A percentile compares a stretch with the other conserved stretches of the same genome.
Conservation (phyloP, 2,888 invertebrate genomes). For the Hirtodrosophila histrioides region DNA sequence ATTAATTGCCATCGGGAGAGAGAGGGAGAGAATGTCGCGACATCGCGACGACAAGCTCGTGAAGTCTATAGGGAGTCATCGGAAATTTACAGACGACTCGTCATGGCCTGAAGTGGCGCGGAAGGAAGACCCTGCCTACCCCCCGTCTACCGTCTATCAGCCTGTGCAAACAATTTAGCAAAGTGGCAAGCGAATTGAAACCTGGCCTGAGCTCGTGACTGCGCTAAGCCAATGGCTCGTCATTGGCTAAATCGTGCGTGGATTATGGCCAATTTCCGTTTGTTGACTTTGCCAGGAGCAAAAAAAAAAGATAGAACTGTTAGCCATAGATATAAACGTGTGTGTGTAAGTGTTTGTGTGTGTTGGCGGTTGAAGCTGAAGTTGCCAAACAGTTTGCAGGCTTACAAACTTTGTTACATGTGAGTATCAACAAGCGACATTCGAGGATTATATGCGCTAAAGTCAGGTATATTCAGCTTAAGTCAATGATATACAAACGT, state of each 20-base stretch:
- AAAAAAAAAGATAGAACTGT: slow-evolving; percentile 22
- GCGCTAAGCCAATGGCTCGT: slow-evolving; percentile 37
- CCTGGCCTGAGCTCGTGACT: slow-evolving; percentile 42
- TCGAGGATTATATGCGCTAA: slow-evolving; percentile 2
- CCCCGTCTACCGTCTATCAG: background rate
- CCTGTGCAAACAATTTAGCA: slow-evolving; percentile 64
- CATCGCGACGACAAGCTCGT: slow-evolving; percentile 47
- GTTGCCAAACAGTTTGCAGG: slow-evolving; percentile 14
- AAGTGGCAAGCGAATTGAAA: slow-evolving; percentile 47
- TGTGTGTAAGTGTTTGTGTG: background rate
- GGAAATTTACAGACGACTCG: slow-evolving; percentile 7
- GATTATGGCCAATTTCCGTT: slow-evolving; percentile 76
- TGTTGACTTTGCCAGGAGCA: slow-evolving; percentile 32
- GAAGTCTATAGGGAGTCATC: slow-evolving; percentile 1
- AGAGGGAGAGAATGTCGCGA: slow-evolving; percentile 47
- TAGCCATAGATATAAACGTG: slow-evolving; percentile 28
- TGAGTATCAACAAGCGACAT: slow-evolving; percentile 11
- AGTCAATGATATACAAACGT: background rate
- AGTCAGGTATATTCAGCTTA: background rate
- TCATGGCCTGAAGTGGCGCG: slow-evolving; percentile 33
- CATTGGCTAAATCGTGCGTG: slow-evolving; percentile 67
- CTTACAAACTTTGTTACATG: slow-evolving; percentile 4
- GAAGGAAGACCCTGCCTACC: slow-evolving; percentile 37
- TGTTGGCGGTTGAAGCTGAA: background rate
- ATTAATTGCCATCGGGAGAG: slow-evolving; percentile 58